Base-by-base conservation (phyloP, 1,140 invertebrate genomes). In the Macrobrachium rosenbergii region DNA sequence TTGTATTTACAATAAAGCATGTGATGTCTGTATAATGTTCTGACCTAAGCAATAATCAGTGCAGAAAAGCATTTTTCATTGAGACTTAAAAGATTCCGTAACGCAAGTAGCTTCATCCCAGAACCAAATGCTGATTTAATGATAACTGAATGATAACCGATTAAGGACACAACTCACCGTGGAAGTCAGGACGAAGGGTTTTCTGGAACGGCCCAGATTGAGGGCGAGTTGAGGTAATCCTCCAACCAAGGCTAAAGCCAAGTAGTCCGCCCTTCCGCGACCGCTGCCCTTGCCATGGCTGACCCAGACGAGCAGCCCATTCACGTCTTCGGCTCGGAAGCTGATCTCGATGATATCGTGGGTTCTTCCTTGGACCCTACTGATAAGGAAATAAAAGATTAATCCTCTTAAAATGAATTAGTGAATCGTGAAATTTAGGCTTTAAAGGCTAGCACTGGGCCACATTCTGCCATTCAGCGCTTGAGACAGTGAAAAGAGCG, bases 261-360 rank as follows among this genome's bases (percentile, higher is more conserved):
- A 91, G 91, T 94, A 95, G 88, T 95, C 94, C 58, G 92, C 91
- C 77, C 19, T 28, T 62, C 59, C 77, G 59, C 92, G 91, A 64
- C 89, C 80, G 17, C 90, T 82, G 16, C 93, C 91, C 90, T 92
- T 92, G 23, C 94, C 94, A 90, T 93, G 93, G 90, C 93, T 94
- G 83, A 94, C 93, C 94, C 95, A 96, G 82, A 96, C 91, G 19
- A 96, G 89, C 59, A 96, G 92, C 11, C 95, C 95, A 89, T 95
- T 94, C 17, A 92, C 91, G 28, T 77, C 83, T 81, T 93, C 93
- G 23, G 95, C 96, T 79, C 94, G 93, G 91, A 96, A 94, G 90
- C 93, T 94, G 62, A 86, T 63, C 76, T 86, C 83, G 62, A 86
- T 58, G 21, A 86, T 77, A 16, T 76, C 83, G 21, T 86, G 83